Evolutionary conservation across 2,113 vertebrate species (phyloP), one percentile per base, ranked within the genome.

Genomic region (Oenanthe melanoleuca): DNA sequence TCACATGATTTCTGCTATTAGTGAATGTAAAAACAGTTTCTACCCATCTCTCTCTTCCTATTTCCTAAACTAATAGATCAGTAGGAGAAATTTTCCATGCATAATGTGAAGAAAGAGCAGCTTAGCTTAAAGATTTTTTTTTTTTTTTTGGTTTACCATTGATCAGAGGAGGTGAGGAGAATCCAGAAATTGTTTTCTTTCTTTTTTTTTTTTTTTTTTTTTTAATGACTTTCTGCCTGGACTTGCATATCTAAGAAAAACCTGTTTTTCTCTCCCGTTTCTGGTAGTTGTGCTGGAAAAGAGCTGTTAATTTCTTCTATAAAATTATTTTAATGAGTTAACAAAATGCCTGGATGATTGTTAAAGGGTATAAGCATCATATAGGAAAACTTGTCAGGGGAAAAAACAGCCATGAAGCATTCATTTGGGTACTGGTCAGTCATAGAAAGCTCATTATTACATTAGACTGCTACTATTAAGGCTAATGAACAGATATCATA

Each of bases 31-130:
- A 85, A 96, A 88, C 63, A 69, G 55, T 88, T 94, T 95, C 74
- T 66, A 50, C 12, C 24, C 70, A 80, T 85, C 78, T 95, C n/a
- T 29, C 11, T 92, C 42, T 92, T 91, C 74, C 66, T 55, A 56
- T 94, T 89, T 95, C 50, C 74, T 85, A 84, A 93, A 88, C 64
- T 90, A 91, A 95, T 89, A 85, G 73, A 91, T 91, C 71, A 77
- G 84, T 87, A 75, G 59, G 66, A 96, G 56, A 93, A 77, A 78
- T 92, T 90, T 94, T 92, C 82, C 67, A 56, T 90, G 80, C 72
- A 66, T 88, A 74, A 88, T 90, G 64, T 86, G 59, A 93, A 92
- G 60, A 92, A 95, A 93, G 70, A 86, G 20, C 28, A 29, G 64
- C 81, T 92, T 87, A 96, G 31, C 78, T 85, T 44, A 85, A 82